Evolutionary conservation across 2,797 vertebrate genomes (phyloP).

Genomic region (Squalus acanthias): DNA sequence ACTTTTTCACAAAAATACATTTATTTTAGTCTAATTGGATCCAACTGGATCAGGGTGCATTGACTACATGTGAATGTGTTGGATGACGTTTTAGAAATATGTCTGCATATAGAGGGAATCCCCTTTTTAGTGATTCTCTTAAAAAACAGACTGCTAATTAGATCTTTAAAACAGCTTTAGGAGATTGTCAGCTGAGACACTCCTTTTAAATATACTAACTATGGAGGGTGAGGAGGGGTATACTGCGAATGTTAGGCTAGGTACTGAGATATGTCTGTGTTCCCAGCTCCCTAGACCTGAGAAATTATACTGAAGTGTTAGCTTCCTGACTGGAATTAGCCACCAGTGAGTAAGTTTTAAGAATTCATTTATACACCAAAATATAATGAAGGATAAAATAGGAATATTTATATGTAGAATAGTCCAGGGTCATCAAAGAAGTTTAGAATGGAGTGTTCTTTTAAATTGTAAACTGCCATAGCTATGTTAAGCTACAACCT

Average conservation of each 20-base stretch:
- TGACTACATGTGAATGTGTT: background rate
- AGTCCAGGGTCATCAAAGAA: background rate
- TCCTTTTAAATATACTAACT: background rate
- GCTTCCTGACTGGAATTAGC: background rate
- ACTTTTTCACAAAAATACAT: background rate
- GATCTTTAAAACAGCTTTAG: background rate
- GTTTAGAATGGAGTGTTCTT: background rate
- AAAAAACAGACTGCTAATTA: background rate
- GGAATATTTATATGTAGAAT: background rate
- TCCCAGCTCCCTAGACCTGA: background rate
- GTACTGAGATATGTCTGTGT: background rate
- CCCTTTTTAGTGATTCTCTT: background rate
- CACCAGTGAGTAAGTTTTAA: slow-evolving; percentile 14
- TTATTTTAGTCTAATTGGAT: background rate
- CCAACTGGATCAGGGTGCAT: background rate
- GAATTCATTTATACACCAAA: background rate
- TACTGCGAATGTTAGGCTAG: background rate
- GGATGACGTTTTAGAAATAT: background rate
- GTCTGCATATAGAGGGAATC: background rate
- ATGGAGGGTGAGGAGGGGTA: too few relatives aligned
- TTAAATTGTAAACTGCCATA: slow-evolving; percentile 20
- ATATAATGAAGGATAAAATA: slow-evolving; percentile 2
- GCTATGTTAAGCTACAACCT: background rate
- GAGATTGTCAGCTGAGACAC: background rate
- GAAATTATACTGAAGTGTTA: too few relatives aligned